These are phyloP conservation scores for Tapirus indicus DNA, from an alignment of 2,797 vertebrate species.

Conservation along the genomic window DNA sequence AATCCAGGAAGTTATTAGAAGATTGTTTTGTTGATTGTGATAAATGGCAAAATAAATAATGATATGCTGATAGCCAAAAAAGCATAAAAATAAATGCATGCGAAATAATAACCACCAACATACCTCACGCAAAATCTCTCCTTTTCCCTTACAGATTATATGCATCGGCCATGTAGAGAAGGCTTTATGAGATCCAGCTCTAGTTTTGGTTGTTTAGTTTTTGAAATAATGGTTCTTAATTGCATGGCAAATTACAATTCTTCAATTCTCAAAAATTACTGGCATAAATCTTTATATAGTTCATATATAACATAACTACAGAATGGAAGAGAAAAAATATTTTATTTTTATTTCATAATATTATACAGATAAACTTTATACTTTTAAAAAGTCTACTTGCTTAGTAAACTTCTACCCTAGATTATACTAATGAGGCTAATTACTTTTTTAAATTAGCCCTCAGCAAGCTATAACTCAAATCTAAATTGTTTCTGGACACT, in stretches of 20 bases:
- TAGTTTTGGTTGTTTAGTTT: not conserved
- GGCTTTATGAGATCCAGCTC: not conserved
- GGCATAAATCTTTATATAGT: not conserved
- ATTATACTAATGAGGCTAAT: conserved; percentile 8
- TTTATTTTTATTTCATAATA: conserved; percentile 38
- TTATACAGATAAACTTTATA: not conserved
- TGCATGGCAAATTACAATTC: not conserved
- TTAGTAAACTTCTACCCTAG: not conserved
- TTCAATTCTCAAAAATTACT: conserved; percentile 26
- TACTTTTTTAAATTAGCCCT: not conserved
- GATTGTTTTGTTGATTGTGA: not conserved
- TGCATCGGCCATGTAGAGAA: not conserved
- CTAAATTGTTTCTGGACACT: not conserved
- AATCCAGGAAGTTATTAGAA: not conserved
- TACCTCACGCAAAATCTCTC: not conserved
- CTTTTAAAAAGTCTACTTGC: not conserved
- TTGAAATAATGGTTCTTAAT: conserved; percentile 4
- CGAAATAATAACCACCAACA: not conserved
- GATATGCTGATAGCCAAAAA: not conserved
- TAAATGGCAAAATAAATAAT: not conserved
- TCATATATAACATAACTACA: not conserved
- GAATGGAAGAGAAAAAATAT: not conserved
- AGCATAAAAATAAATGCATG: not conserved
- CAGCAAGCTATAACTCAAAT: not conserved
- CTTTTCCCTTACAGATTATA: not conserved